Conservation (phyloP, 2,888 invertebrate genomes). For the Vanessa cardui region DNA sequence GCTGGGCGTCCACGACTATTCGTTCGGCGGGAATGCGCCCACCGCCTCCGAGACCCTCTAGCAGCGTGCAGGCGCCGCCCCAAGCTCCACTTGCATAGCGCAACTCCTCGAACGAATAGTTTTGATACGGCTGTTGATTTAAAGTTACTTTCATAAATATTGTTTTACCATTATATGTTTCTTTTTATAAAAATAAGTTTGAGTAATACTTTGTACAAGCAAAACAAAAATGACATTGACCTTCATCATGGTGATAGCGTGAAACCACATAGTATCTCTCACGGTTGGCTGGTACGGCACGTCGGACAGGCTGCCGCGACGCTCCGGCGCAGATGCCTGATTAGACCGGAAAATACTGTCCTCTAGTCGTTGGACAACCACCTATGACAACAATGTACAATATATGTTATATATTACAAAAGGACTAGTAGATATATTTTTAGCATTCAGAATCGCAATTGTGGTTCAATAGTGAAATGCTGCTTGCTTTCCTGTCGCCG, state of each 20-base stretch:
- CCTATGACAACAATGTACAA: conserved; percentile 41
- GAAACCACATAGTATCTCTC: conserved; percentile 95
- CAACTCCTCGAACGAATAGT: conserved; percentile 97
- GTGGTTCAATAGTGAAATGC: too few species aligned
- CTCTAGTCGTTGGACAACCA: conserved; percentile 83
- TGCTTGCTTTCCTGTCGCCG: too few species aligned
- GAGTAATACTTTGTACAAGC: background rate
- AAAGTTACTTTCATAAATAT: background rate
- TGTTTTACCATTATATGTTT: background rate
- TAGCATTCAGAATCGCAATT: too few species aligned
- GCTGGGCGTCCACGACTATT: conserved; percentile 89
- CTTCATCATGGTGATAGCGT: conserved; percentile 98
- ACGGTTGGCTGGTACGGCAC: conserved; percentile 92
- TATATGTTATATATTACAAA: too few species aligned
- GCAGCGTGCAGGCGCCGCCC: conserved; percentile 63
- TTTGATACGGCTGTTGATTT: conserved; percentile 88
- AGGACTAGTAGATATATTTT: too few species aligned
- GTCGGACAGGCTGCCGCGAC: conserved; percentile 82
- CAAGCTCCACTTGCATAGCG: conserved; percentile 83
- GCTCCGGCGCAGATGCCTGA: conserved; percentile 83
- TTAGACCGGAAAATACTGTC: conserved; percentile 73
- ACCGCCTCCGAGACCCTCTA: conserved; percentile 58
- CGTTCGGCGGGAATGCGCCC: conserved; percentile 84
- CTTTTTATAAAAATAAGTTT: too few species aligned
- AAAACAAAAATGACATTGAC: conserved; percentile 60